A percentile compares a stretch with the other conserved stretches of the same genome.
Evolutionary conservation across 1,140 invertebrate genomes (phyloP).

Genomic region (Cherax destructor): DNA sequence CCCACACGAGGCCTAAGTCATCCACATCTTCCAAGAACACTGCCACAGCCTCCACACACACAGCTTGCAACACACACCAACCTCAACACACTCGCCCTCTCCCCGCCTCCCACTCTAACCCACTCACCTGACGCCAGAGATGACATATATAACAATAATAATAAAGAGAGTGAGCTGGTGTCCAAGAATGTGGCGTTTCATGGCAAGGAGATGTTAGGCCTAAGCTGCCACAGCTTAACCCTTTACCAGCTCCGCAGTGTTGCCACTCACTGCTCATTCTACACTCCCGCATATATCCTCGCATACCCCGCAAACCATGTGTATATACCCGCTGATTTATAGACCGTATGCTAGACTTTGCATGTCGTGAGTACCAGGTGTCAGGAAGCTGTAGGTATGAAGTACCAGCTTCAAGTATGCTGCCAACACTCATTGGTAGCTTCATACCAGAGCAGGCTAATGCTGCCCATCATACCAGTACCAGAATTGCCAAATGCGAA

Average conservation of each 20-base stretch:
- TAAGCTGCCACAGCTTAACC: conserved; percentile 52
- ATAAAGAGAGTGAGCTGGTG: neutral
- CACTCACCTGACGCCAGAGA: conserved; percentile 14
- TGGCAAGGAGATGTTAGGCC: conserved; percentile 55
- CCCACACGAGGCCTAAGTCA: conserved; percentile 32
- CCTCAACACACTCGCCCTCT: too few relatives aligned
- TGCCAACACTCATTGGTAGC: neutral
- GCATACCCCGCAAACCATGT: too few relatives aligned
- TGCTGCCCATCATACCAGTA: conserved; percentile 48
- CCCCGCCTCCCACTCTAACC: neutral
- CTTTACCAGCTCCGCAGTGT: conserved; percentile 43
- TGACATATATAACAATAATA: neutral
- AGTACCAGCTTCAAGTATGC: too few relatives aligned
- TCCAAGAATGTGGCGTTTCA: conserved; percentile 46
- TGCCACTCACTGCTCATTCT: neutral
- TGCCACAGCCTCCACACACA: neutral
- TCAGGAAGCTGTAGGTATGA: too few relatives aligned
- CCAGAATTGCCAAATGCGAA: conserved; percentile 52
- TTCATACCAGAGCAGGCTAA: conserved; percentile 43
- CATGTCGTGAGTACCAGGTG: too few relatives aligned
- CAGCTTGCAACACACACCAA: too few relatives aligned
- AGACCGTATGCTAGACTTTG: too few relatives aligned
- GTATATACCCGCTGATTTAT: too few relatives aligned
- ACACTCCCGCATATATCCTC: too few relatives aligned
- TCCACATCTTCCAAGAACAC: neutral